Base-by-base conservation (phyloP, 2,113 vertebrate species). In the Ochotona princeps region DNA sequence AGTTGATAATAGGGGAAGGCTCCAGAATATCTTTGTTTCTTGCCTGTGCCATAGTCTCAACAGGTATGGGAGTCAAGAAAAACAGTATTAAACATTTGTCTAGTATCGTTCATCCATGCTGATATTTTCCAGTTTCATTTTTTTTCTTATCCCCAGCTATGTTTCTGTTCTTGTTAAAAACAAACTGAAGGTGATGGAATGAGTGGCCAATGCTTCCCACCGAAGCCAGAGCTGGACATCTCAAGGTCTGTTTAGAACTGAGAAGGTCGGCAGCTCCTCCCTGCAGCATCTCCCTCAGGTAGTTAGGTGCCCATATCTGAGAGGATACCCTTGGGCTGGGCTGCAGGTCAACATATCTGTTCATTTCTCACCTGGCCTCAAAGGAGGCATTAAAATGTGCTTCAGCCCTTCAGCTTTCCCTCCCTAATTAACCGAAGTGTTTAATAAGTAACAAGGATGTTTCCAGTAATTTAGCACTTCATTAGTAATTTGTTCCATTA, bases 351-450 rank as follows among this genome's bases (percentile, higher is more conserved):
- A 94, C 85, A 81, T 90, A 91, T 75, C 54, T 89, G 86, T 92
- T 95, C 54, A 17, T 81, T 95, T 78, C 91, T 96, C 95, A 96
- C 87, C 92, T 97, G 94, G 83, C 94, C 96, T 92, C 96, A 93
- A 66, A 93, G 95, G 91, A 96, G 72, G 76, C 2, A 89, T 93
- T 83, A 87, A 89, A 54, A 85, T 65, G 91, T 8, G 75, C 89
- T 92, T 86, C 95, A 80, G 65, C 72, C 81, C 87, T 89, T 91
- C 94, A 94, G 96, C 70, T 91, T 76, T 73, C 74, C 95, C 87
- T 66, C 95, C 85, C 96, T 96, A 96, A 97, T 98, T 98, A 98
- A 92, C 91, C 88, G 91, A 96, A 97, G 95, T 96, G 93, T 97
- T 96, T 97, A 96, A 97, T 97, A 97, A 97, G 94, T 96, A 97